Conservation (phyloP, 2,797 vertebrate genomes). For the Thripadectes ignobilis region DNA sequence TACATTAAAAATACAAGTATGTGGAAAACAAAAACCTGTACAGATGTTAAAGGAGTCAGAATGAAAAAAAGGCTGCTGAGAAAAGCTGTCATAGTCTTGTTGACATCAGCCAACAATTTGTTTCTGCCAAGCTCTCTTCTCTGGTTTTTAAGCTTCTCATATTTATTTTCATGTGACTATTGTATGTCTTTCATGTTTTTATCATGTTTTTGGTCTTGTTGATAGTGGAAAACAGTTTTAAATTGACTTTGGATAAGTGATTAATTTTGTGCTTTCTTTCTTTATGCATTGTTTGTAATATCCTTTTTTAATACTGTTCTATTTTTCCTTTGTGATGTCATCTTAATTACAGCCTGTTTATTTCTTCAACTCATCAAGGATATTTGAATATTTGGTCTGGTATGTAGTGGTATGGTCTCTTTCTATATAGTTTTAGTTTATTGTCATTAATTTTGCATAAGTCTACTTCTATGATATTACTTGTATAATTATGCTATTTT, state of each 20-base stretch:
- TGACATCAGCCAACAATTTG: not conserved
- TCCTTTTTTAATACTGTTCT: not conserved
- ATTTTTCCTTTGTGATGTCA: not conserved
- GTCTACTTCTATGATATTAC: not conserved
- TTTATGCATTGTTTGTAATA: not conserved
- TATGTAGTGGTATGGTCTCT: not conserved
- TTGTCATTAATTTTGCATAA: not conserved
- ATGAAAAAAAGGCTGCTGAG: not conserved
- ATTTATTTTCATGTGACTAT: not conserved
- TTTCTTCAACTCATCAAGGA: not conserved
- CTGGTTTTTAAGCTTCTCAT: not conserved
- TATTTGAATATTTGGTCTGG: not conserved
- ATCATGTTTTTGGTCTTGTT: not conserved
- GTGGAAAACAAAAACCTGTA: not conserved
- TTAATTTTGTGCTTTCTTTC: not conserved
- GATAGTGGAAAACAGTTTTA: not conserved
- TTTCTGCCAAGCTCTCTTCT: not conserved
- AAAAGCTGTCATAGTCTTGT: not conserved
- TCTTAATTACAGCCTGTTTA: not conserved
- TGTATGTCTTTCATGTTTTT: not conserved
- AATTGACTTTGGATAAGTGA: not conserved
- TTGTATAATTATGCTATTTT: not conserved
- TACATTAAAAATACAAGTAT: not conserved
- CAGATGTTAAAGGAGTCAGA: not conserved
- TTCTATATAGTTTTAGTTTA: not conserved